Base-by-base conservation (phyloP, 2,113 vertebrate species). In the Hypomesus transpacificus region DNA sequence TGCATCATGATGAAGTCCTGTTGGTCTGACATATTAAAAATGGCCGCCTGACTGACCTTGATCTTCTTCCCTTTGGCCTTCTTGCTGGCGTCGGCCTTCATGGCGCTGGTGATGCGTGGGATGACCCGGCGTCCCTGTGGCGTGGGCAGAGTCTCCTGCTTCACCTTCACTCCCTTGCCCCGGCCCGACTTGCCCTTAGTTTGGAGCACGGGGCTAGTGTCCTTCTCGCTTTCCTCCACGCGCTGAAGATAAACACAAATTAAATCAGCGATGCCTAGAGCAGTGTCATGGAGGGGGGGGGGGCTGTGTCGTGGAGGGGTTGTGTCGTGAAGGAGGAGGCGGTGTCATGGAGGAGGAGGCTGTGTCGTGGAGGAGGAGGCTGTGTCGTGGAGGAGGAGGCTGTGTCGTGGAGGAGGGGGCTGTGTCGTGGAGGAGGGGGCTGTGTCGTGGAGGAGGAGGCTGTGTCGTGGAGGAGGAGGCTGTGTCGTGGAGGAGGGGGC, bases 21-120 rank as follows among this genome's bases (percentile, higher is more conserved):
- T 39, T 31, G 7, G 28, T 28, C 17, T 39, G 8, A 26, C 31
- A 24, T 26, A 24, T 26, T 26, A 2, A 26, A 26, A 26, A 26
- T 26, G 24, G 4, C 16, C 9, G 18, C 16, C 21, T 3, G n/a
- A 11, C n/a, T 13, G 86, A 97, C 97, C 95, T 97, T 98, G 28
- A 91, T 57, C 79, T 91, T 94, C 84, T n/a, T 95, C 77, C 87
- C 82, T 77, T 86, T 89, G 0, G 86, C 90, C 87, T 91, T 99
- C 84, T 88, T 96, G 76, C 88, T 91, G 16, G 95, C 97, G 0
- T 95, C 96, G 14, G 92, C 94, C 82, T 95, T 98, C 97, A 99
- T 98, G 76, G 95, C 90, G 67, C 90, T 84, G 66, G 97, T 99
- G 26, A 99, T 79, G 3, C 74, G 93, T 0, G 97, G 97, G 64